phyloP scores from a whole-genome alignment of 2,797 vertebrate species.

The Vultur gryphus region DNA sequence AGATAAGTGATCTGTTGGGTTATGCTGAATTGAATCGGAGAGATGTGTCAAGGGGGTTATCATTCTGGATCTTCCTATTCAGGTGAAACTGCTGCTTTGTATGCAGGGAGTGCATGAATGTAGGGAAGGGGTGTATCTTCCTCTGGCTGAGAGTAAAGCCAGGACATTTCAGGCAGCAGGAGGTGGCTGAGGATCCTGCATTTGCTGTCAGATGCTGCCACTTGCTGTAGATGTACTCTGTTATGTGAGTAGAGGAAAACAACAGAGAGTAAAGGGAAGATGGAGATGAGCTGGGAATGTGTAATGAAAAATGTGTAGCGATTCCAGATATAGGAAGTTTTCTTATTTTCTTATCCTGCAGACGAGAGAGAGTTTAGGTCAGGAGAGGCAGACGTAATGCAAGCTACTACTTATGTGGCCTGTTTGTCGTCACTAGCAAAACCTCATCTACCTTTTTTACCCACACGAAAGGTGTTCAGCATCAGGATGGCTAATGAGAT shows the following conservation, averaged over 20 bases:
- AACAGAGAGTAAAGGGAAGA: neutral
- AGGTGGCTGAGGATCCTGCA: neutral
- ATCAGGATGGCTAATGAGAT: neutral
- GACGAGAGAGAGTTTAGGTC: neutral
- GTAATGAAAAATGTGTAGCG: neutral
- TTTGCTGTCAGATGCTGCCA: neutral
- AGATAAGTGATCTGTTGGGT: neutral
- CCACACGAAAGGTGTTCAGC: neutral
- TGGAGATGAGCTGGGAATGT: neutral
- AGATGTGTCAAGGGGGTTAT: neutral
- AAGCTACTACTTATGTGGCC: neutral
- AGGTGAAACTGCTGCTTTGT: neutral
- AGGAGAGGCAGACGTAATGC: neutral
- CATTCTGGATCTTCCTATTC: neutral
- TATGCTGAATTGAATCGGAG: accelerated
- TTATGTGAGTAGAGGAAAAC: neutral
- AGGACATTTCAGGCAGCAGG: neutral
- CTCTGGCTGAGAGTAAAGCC: neutral
- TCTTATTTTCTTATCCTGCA: neutral
- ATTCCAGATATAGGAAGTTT: neutral
- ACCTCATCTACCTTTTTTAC: neutral
- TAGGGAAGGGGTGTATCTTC: neutral
- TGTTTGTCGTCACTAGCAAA: neutral
- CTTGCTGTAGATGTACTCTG: neutral
- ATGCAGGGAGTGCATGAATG: neutral